Evolutionary conservation across 2,113 vertebrate species (phyloP).

Genomic region (Phrynocephalus versicolor): DNA sequence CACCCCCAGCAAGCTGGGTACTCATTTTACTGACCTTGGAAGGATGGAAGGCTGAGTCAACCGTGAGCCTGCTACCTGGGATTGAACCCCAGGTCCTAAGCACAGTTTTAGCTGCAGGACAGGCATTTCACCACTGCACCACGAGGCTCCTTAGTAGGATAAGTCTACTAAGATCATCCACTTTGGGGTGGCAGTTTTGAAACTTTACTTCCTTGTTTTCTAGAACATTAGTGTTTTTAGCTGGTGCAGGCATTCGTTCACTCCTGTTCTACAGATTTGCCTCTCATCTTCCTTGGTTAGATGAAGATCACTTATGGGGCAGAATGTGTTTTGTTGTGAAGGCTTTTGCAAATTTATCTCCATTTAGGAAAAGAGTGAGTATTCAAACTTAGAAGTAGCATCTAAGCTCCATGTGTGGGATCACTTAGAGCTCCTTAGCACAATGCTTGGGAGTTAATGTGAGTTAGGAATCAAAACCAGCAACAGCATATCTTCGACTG

Average conservation of each 20-base stretch:
- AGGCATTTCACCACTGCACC: too few relatives aligned
- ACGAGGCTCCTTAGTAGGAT: too few relatives aligned
- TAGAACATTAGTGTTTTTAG: neutral
- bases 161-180: constrained; percentile 15
- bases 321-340: neutral
- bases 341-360: neutral
- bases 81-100: too few relatives aligned
- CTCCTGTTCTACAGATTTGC: neutral
- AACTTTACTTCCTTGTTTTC: constrained; percentile 22
- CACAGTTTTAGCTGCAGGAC: too few relatives aligned
- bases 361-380: neutral
- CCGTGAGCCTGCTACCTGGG: too few relatives aligned
- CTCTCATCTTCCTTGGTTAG: neutral
- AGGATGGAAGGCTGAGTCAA: too few relatives aligned
- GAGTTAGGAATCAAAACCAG: neutral
- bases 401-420: neutral
- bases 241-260: neutral
- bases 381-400: neutral
- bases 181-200: neutral
- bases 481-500: neutral
- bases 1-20: too few relatives aligned
- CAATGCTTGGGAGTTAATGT: neutral
- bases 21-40: too few relatives aligned
- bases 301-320: neutral
- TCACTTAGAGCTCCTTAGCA: too few relatives aligned